These are phyloP conservation scores for Brachypalpus laphriformis DNA, from an alignment of 2,888 invertebrate genomes.

Conservation along the genomic window DNA sequence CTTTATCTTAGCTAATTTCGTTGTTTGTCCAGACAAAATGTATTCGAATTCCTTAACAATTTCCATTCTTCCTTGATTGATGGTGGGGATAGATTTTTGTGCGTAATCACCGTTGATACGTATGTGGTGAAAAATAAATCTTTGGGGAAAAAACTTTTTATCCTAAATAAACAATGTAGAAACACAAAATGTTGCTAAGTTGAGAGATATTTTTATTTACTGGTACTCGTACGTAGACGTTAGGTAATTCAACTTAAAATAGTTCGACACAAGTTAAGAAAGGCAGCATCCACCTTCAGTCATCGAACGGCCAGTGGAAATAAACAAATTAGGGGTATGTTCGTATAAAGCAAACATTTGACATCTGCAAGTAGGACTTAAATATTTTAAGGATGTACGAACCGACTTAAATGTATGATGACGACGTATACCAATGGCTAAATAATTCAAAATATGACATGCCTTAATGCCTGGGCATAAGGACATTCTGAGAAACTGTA, in stretches of 20 bases:
- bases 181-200: conserved; percentile 46
- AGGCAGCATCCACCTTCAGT: not conserved
- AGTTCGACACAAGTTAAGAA: not conserved
- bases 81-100: not conserved
- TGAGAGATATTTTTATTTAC: not conserved
- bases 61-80: conserved; percentile 13
- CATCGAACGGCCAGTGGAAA: too few species aligned
- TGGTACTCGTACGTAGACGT: not conserved
- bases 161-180: conserved; percentile 17
- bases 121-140: conserved; percentile 3
- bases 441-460: too few species aligned
- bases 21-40: not conserved
- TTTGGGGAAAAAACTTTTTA: not conserved
- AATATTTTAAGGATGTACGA: too few species aligned
- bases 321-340: too few species aligned
- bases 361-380: too few species aligned
- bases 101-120: conserved; percentile 10
- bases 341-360: too few species aligned
- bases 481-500: too few species aligned
- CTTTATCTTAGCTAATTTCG: not conserved
- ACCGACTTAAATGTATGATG: too few species aligned
- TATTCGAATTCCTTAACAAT: not conserved
- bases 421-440: too few species aligned
- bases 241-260: not conserved
- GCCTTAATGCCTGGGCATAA: too few species aligned